Percentiles rank a stretch among this genome's conserved stretches.
Conservation (phyloP, 1,140 invertebrate species). For the Monomorium pharaonis region DNA sequence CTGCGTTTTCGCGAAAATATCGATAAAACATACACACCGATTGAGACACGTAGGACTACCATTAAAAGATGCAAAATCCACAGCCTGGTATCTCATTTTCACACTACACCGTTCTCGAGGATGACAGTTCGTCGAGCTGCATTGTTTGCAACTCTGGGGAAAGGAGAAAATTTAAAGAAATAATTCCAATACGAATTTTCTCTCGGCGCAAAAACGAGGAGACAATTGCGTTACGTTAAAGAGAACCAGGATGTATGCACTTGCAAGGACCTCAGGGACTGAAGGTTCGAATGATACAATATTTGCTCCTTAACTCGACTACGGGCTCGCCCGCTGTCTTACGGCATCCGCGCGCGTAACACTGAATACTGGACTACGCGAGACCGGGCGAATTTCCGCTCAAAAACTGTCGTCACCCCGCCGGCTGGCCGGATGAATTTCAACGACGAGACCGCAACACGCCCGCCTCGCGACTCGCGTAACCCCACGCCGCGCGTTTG, state of each 20-base stretch:
- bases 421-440: conserved; percentile 8
- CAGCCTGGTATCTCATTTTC: neutral
- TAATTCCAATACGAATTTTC: neutral
- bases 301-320: neutral
- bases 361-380: neutral
- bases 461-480: neutral
- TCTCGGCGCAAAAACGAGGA: neutral
- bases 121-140: neutral
- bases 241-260: neutral
- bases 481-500: neutral
- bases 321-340: neutral
- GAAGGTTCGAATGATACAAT: neutral
- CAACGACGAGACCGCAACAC: neutral
- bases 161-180: neutral
- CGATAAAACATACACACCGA: neutral
- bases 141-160: neutral
- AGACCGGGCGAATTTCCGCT: neutral
- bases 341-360: neutral
- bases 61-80: neutral
- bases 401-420: neutral
- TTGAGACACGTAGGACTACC: neutral
- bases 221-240: neutral
- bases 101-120: neutral
- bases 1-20: neutral
- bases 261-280: neutral